Evolutionary conservation across 2,797 vertebrate species (phyloP).

Genomic region (Poliocrania exsul): DNA sequence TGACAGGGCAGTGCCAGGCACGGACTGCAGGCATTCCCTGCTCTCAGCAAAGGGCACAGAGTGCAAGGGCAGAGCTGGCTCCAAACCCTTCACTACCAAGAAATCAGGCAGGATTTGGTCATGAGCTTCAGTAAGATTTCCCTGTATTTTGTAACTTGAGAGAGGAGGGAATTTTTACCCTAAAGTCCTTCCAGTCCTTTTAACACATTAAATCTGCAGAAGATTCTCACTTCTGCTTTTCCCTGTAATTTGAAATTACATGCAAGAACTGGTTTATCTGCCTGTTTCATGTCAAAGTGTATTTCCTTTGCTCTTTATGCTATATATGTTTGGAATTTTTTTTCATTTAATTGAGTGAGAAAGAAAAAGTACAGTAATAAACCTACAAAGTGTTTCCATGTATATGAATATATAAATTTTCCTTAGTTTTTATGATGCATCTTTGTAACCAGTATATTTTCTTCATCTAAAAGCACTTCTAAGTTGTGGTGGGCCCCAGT

Average conservation of each 20-base stretch:
- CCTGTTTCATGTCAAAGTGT: not conserved
- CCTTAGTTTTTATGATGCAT: not conserved
- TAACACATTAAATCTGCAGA: not conserved
- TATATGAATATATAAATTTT: not conserved
- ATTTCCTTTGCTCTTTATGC: not conserved
- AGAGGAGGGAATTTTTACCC: not conserved
- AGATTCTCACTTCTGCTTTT: not conserved
- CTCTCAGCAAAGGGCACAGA: not conserved
- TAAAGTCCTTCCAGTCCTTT: not conserved
- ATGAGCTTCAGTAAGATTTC: not conserved
- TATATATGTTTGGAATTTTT: rapidly evolving
- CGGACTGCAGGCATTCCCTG: not conserved
- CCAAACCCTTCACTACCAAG: not conserved
- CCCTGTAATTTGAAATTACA: not conserved
- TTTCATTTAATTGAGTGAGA: not conserved
- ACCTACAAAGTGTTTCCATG: not conserved
- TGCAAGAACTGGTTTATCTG: not conserved
- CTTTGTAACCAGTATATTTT: not conserved
- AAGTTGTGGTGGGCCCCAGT: not conserved
- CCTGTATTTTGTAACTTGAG: not conserved
- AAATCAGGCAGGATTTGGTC: not conserved
- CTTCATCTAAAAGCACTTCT: not conserved
- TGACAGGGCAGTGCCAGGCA: not conserved
- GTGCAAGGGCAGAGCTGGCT: not conserved
- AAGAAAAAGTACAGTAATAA: not conserved